Conservation (phyloP, 2,113 vertebrate species). For the Callaeas wilsoni region DNA sequence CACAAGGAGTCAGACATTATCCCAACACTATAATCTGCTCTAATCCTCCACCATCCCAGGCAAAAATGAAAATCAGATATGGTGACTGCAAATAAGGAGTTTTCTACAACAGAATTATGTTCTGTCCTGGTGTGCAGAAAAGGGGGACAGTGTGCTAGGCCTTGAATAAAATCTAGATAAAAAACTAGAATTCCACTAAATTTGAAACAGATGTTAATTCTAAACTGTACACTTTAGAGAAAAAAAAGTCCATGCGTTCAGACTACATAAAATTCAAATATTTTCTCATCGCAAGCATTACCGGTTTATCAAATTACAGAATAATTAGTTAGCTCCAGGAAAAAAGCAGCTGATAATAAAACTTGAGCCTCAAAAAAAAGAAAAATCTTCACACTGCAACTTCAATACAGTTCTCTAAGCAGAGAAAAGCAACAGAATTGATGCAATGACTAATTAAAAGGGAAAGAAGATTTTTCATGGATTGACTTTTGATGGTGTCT, state of each 20-base stretch:
- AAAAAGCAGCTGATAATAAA: neutral
- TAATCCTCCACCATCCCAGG: constrained; percentile 59
- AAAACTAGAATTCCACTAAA: neutral
- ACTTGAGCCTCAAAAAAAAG: neutral
- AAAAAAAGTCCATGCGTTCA: neutral
- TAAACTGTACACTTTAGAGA: neutral
- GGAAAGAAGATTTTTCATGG: neutral
- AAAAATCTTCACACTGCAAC: neutral
- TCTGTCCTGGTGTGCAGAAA: neutral
- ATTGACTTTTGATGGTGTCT: neutral
- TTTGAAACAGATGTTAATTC: neutral
- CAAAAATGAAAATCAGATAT: constrained; percentile 55
- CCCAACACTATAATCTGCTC: constrained; percentile 68
- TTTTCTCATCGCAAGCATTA: neutral
- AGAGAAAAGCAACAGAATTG: neutral
- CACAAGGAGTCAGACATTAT: constrained; percentile 66
- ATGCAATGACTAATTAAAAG: neutral
- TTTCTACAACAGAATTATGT: neutral
- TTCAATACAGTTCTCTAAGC: neutral
- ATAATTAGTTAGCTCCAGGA: neutral
- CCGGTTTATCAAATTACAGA: neutral
- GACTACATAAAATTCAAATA: neutral
- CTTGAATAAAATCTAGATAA: neutral
- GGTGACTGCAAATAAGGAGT: neutral
- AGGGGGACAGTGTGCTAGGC: neutral